phyloP scores from a whole-genome alignment of 2,888 invertebrate genomes.

The Baccha elongata region DNA sequence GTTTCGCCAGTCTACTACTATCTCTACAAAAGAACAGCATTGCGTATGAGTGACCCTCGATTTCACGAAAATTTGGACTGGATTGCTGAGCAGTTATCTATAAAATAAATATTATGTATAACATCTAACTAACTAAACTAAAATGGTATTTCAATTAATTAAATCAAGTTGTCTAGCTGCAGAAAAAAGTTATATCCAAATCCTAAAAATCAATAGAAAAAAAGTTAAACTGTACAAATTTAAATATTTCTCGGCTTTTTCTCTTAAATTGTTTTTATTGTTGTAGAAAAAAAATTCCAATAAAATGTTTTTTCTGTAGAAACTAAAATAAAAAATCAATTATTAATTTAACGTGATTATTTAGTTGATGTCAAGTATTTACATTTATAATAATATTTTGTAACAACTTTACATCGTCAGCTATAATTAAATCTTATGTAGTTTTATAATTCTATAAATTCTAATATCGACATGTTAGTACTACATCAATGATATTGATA shows the following conservation, averaged over 20 bases:
- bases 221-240: conserved; percentile 23
- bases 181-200: background rate
- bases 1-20: conserved; percentile 95
- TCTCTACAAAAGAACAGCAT: conserved; percentile 93
- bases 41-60: conserved; percentile 93
- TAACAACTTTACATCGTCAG: conserved; percentile 17
- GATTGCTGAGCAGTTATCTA: conserved; percentile 85
- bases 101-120: conserved; percentile 77
- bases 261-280: conserved; percentile 20
- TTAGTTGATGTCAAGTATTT: conserved; percentile 27
- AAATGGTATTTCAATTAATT: background rate
- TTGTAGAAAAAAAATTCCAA: background rate
- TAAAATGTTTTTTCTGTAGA: conserved; percentile 24
- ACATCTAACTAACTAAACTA: background rate
- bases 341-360: conserved; percentile 26
- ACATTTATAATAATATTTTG: conserved; percentile 20
- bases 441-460: conserved; percentile 32
- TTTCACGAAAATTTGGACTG: conserved; percentile 94
- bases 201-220: background rate
- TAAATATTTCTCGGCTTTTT: conserved; percentile 9
- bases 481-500: conserved; percentile 36
- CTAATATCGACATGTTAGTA: conserved; percentile 67
- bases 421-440: conserved; percentile 36
- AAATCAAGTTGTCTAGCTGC: background rate
- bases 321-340: conserved; percentile 40